These are phyloP conservation scores for Romanogobio albipinnatus DNA, from an alignment of 2,113 vertebrate species.

Conservation along the genomic window DNA sequence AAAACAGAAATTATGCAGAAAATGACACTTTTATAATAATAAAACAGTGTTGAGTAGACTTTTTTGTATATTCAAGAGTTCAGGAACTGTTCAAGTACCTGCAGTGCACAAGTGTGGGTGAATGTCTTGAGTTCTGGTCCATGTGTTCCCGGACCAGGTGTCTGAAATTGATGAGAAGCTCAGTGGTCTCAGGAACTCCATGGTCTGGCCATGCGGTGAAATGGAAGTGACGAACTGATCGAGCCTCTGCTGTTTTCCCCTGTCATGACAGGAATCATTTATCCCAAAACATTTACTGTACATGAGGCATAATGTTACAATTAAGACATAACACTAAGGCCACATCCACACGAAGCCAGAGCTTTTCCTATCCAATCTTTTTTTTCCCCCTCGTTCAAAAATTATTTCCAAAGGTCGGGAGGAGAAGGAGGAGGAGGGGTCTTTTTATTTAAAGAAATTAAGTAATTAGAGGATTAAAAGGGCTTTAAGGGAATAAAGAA, in stretches of 20 bases:
- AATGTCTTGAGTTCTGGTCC: conserved; percentile 82
- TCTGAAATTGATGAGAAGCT: conserved; percentile 90
- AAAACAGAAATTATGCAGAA: not conserved
- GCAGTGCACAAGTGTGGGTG: conserved; percentile 93
- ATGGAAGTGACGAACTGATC: conserved; percentile 88
- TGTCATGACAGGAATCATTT: conserved; percentile 60
- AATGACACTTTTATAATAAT: not conserved
- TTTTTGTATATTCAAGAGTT: not conserved
- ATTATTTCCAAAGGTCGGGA: too few relatives aligned
- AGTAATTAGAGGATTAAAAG: too few relatives aligned
- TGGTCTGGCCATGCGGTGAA: conserved; percentile 98
- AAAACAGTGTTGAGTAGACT: not conserved
- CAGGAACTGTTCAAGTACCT: conserved; percentile 76
- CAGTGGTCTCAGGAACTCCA: conserved; percentile 87
- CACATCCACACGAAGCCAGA: too few relatives aligned
- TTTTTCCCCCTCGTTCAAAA: too few relatives aligned
- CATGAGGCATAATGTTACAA: not conserved
- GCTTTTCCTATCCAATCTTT: too few relatives aligned
- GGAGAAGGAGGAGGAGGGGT: too few relatives aligned
- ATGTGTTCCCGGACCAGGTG: conserved; percentile 88
- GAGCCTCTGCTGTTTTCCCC: conserved; percentile 77
- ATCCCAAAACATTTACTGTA: not conserved
- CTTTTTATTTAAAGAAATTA: too few relatives aligned
- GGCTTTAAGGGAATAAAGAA: too few relatives aligned
- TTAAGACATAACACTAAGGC: not conserved